Base-by-base conservation (phyloP, 2,113 vertebrate species). In the Ramphastos sulfuratus region DNA sequence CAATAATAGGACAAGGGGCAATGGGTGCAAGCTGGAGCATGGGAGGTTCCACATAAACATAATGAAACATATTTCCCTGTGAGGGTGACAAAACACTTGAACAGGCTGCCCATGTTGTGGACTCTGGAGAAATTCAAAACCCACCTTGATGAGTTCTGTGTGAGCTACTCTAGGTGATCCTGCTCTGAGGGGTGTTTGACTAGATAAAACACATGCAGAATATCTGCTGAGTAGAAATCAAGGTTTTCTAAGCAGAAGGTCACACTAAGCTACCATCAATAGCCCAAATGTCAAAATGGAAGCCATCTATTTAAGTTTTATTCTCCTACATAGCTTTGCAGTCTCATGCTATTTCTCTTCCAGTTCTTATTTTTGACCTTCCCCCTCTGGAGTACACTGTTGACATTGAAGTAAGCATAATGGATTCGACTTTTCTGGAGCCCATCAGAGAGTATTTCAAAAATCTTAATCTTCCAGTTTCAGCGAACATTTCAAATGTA, bases 351-450 rank as follows among this genome's bases (percentile, higher is more conserved):
- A 3, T 84, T 93, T 93, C 48, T 33, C 50, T 97, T 97, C 48
- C 95, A 98, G 97, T 88, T 44, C 31, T 90, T 27, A 5, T 7
- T 8, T 78, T 88, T 50, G 46, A 58, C 17, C 21, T 52, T 23
- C 50, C 20, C 3, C 7, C 63, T 39, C 25, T 65, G 25, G 96
- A 97, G 17, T 95, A 97, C 56, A 87, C 37, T 0, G 7, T 97
- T 52, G 93, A 96, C 18, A 63, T 98, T 61, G 97, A 98, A 93
- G 44, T 98, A 58, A 94, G 64, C 75, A 42, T 97, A 44, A 78
- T 21, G 21, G 90, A 98, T 50, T 72, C 82, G n/a, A 95, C 94
- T 56, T 90, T 93, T 15, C 65, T 97, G 92, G 88, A 94, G 6
- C 35, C n/a, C 37, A 2, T 97, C 82, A 96, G 42, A 91, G 58